Base-by-base conservation (phyloP, 2,888 invertebrate species). In the Odiellus spinosus region DNA sequence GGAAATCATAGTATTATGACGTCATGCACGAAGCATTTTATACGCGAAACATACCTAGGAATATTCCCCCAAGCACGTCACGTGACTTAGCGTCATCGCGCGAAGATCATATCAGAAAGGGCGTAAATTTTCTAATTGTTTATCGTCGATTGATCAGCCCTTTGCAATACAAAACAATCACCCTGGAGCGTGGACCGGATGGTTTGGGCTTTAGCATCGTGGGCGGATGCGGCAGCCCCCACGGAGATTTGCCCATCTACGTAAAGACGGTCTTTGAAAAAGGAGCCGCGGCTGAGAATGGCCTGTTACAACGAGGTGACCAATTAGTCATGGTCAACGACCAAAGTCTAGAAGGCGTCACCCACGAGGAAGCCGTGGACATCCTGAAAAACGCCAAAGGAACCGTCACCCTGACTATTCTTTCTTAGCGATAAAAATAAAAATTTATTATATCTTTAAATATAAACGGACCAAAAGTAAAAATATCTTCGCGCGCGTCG, bases 241-340 rank as follows among this genome's bases (percentile, higher is more conserved):
- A 76, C 60, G 84, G 84, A 51, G 73, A 73, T 3, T 65, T 74
- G 34, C 83, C 85, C 39, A 85, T 90, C 51, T 78, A 93, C 54
- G 77, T 96, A 54, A 78, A 93, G 57, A 95, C 95, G 64, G 77
- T 98, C 19, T 91, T 87, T 64, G 79, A 84, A 6, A 84, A 83
- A 58, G 93, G 95, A 1, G 84, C 81, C 2, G 80, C 88, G 8
- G 85, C 82, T 1, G 82, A 82, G 61, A 96, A 98, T 63, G 86
- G 86, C 1, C 75, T 95, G 40, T 70, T 98, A 42, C 76, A 80
- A 66, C 78, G 84, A 1, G 95, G 90, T 14, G 98, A 98, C 69
- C 90, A 91, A 69, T 81, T 98, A 59, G 66, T 90, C 38, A 88
- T 90, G 60, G 56, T 58, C 18, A 55, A 55, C 41, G 51, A 50